phyloP scores from a whole-genome alignment of 92 coral and sea anemone genomes.

The Palythoa grandiflora region DNA sequence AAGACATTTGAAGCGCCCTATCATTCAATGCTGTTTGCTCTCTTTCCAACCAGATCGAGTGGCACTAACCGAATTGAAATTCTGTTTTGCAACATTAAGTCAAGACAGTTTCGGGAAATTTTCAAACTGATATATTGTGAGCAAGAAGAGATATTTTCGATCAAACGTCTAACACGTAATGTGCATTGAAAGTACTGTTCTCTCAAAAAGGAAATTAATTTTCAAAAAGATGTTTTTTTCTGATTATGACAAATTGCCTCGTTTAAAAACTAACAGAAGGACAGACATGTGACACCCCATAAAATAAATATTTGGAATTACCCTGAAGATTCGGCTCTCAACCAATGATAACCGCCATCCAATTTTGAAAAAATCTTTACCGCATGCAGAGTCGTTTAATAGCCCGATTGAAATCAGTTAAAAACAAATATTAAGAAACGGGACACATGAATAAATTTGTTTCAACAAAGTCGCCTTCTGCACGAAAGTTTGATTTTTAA shows the following conservation, averaged over 20 bases:
- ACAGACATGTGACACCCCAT: not conserved
- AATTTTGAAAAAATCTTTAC: not conserved
- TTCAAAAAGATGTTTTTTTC: slow-evolving; percentile 17
- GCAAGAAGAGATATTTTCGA: not conserved
- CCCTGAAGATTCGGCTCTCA: not conserved
- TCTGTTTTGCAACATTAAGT: not conserved
- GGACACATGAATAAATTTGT: not conserved
- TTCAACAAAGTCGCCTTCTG: not conserved
- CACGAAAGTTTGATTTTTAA: not conserved
- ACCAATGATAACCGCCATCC: slow-evolving; percentile 11
- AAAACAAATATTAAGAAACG: slow-evolving; percentile 22
- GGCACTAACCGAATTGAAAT: not conserved
- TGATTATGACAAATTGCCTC: slow-evolving; percentile 29
- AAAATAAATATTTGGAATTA: slow-evolving; percentile 26
- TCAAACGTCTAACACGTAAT: not conserved
- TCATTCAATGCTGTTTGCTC: not conserved
- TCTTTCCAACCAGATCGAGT: not conserved
- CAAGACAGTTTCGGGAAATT: not conserved
- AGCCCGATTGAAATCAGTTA: not conserved
- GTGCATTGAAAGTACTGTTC: not conserved
- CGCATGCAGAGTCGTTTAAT: slow-evolving; percentile 7
- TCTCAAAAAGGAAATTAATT: slow-evolving; percentile 23
- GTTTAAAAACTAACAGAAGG: slow-evolving; percentile 1
- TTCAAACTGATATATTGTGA: not conserved
- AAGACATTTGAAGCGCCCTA: slow-evolving; percentile 21